Conservation (phyloP, 2,113 vertebrate species). For the Bubo bubo region DNA sequence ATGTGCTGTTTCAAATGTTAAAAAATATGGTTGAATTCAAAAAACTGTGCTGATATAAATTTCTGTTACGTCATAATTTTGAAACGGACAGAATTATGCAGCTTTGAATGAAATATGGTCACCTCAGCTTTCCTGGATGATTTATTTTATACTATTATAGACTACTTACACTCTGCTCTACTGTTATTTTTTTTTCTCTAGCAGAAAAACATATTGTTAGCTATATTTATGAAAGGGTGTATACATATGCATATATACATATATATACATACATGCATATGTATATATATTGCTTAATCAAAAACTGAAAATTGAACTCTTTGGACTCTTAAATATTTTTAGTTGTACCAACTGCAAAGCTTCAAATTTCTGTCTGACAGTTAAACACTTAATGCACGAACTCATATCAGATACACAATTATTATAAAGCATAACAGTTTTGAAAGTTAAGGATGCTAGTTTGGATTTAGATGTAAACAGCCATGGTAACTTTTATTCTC, state of each 20-base stretch:
- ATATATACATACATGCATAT: background rate
- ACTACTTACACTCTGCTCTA: background rate
- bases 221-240: background rate
- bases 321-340: background rate
- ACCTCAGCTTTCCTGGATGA: constrained; percentile 31
- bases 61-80: background rate
- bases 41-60: constrained; percentile 12
- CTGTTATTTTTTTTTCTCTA: background rate
- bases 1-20: background rate
- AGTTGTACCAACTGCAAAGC: background rate
- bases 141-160: constrained; percentile 25
- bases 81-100: constrained; percentile 39
- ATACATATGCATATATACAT: background rate
- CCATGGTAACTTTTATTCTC: background rate
- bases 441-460: background rate
- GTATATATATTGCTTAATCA: background rate
- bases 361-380: background rate
- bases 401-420: background rate
- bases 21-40: constrained; percentile 8
- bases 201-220: background rate
- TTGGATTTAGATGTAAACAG: background rate
- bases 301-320: background rate
- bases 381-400: background rate
- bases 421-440: background rate
- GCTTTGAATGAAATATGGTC: constrained; percentile 48